Base-by-base conservation (phyloP, 2,113 vertebrate genomes). In the Meriones unguiculatus region DNA sequence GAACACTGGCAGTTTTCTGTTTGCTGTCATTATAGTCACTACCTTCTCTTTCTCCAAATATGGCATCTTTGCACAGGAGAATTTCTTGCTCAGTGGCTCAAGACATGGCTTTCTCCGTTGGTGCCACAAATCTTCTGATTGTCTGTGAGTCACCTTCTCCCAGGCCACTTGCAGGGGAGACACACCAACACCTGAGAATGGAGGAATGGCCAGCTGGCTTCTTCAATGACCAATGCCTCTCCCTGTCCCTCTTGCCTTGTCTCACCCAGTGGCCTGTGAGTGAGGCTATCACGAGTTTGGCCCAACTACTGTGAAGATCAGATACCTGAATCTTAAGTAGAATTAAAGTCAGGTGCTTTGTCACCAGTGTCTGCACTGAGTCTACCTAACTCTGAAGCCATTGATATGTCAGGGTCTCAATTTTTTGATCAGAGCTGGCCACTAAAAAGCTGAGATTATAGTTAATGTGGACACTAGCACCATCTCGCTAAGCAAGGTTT, bases 381-480 rank as follows among this genome's bases (percentile, higher is more conserved):
- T 30, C 70, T 15, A 46, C 64, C 24, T 86, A 30, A 67, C 25
- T 28, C 59, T 4, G 12, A 62, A 73, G 22, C 22, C 24, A 6
- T 32, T 25, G 10, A 0, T 20, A 65, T 17, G 77, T 62, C 1
- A 4, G 25, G 2, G 5, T 57, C 62, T 57, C 35, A 4, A 25
- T n/a, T 72, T n/a, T 20, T n/a, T 54, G 59, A 28, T 30, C 35
- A 25, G 57, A 17, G 52, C 0, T 0, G 3, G n/a, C 41, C 25
- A 50, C 38, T 64, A 72, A 5, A 41, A 50, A 35, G 70, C 76
- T 41, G 46, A 73, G n/a, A 7, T 0, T 0, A 62, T 52, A 64
- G 28, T 10, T 77, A 69, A 1, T 41, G 12, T 41, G 10, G 62
- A 11, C 1, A 32, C 2, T 3, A 5, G 1, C 0, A 0, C 28